Evolutionary conservation across 92 coral and sea anemone genomes (phyloP).

Genomic region (Epizoanthus rinbou): DNA sequence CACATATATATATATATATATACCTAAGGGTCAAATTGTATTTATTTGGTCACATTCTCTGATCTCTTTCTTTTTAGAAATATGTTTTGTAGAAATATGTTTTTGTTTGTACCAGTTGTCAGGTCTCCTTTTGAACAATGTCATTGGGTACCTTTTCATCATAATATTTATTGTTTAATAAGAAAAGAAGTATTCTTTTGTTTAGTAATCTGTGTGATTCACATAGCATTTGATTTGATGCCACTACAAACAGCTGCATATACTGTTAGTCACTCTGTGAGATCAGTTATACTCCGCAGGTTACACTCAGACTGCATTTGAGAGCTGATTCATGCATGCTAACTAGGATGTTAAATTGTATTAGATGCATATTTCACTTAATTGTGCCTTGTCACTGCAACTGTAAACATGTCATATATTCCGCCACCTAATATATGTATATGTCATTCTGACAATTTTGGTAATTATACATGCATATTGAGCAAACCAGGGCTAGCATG

Average conservation of each 20-base stretch:
- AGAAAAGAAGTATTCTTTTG: neutral
- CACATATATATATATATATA: no score
- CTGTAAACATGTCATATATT: slow-evolving; percentile 29
- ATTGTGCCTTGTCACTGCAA: slow-evolving; percentile 11
- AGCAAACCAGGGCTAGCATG: neutral
- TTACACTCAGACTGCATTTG: neutral
- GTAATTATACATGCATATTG: neutral
- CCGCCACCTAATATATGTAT: neutral
- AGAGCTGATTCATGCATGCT: neutral
- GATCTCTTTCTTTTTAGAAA: neutral
- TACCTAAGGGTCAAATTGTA: no score
- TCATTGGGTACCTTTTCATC: neutral
- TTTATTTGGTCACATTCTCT: neutral
- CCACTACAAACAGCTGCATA: no score
- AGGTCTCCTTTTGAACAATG: neutral
- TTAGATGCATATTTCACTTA: neutral
- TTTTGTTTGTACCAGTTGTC: neutral
- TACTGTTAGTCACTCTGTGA: neutral
- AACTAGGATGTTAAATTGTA: neutral
- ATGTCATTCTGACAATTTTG: neutral
- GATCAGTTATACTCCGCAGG: neutral
- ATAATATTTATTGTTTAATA: neutral
- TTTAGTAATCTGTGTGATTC: neutral
- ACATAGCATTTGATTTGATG: neutral
- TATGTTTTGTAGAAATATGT: neutral